Conservation (phyloP, 2,888 invertebrate species). For the Acleris sparsana region DNA sequence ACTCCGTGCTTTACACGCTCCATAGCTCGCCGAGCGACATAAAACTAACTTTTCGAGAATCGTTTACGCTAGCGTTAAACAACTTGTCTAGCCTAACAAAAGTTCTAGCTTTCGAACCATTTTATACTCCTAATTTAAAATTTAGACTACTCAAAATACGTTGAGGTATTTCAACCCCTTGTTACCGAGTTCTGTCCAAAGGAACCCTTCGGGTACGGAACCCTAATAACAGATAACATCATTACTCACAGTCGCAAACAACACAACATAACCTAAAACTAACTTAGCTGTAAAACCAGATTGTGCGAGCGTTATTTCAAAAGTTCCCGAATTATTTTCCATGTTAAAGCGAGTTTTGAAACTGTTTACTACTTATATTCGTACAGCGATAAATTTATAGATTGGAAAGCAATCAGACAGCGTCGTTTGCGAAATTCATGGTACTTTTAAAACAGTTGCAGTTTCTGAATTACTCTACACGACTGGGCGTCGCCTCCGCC, state of each 20-base stretch:
- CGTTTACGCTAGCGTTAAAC: too few species aligned
- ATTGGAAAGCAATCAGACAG: constrained; percentile 36
- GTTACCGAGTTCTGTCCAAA: too few species aligned
- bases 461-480: constrained; percentile 23
- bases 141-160: too few species aligned
- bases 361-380: constrained; percentile 32
- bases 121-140: too few species aligned
- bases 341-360: constrained; percentile 32
- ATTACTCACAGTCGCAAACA: not conserved
- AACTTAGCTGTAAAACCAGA: constrained; percentile 9
- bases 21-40: too few species aligned
- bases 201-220: too few species aligned
- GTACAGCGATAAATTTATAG: constrained; percentile 32
- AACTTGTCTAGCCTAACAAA: too few species aligned
- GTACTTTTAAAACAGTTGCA: constrained; percentile 34
- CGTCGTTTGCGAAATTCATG: constrained; percentile 31
- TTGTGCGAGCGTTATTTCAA: constrained; percentile 25
- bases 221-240: not conserved
- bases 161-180: too few species aligned
- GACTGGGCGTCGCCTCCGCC: not conserved
- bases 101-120: too few species aligned
- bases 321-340: constrained; percentile 30
- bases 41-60: too few species aligned
- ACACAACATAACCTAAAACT: constrained; percentile 8
- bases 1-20: too few species aligned